phyloP scores from a whole-genome alignment of 1,140 invertebrate species.

The Dreissena polymorpha region DNA sequence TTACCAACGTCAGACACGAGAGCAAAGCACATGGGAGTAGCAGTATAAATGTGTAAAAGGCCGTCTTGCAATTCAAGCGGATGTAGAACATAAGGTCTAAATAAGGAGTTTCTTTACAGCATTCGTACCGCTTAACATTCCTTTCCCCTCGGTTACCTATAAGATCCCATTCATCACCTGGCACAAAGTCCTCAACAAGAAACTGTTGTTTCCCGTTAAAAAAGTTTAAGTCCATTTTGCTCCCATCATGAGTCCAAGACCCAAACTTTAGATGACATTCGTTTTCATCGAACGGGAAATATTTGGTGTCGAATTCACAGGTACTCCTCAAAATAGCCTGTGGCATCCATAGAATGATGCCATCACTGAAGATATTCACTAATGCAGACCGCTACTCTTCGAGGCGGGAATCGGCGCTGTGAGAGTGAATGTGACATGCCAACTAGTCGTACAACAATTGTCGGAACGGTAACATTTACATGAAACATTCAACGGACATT shows the following conservation, averaged over 20 bases:
- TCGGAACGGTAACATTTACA: neutral
- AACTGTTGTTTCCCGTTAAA: conserved; percentile 68
- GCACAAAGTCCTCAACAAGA: conserved; percentile 74
- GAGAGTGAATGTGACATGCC: conserved; percentile 14
- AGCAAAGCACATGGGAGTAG: conserved; percentile 78
- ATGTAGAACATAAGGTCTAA: conserved; percentile 78
- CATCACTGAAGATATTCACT: conserved; percentile 86
- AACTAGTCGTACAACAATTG: conserved; percentile 20
- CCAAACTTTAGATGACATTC: conserved; percentile 78
- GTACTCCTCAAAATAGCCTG: conserved; percentile 99
- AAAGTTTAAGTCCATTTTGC: conserved; percentile 76
- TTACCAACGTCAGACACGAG: conserved; percentile 77
- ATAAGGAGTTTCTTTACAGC: conserved; percentile 77
- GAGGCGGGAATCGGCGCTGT: conserved; percentile 77
- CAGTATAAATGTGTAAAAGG: conserved; percentile 79
- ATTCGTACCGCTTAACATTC: conserved; percentile 75
- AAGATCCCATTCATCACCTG: conserved; percentile 79
- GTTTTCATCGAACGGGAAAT: conserved; percentile 79
- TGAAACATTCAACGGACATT: neutral
- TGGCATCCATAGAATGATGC: conserved; percentile 97
- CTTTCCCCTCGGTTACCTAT: conserved; percentile 67
- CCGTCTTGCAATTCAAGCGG: conserved; percentile 74
- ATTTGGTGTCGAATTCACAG: conserved; percentile 85
- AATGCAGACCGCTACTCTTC: conserved; percentile 77
- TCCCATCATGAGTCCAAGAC: conserved; percentile 79